Conservation (phyloP, 2,888 invertebrate species). For the Meta bourneti region DNA sequence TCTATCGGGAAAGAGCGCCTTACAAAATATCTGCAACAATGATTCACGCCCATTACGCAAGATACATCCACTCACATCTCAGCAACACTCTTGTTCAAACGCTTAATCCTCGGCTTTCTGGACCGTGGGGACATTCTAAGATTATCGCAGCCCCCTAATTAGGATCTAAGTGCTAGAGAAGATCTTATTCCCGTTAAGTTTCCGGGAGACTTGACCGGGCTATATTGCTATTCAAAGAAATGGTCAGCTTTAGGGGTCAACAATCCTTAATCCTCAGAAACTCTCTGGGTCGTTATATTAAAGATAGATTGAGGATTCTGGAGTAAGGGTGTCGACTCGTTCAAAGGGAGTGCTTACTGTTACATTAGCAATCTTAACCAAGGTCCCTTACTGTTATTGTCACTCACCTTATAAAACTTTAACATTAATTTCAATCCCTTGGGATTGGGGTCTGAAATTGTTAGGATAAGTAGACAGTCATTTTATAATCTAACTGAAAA, state of each 20-base stretch:
- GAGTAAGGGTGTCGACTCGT: too few species aligned
- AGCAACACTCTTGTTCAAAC: not conserved
- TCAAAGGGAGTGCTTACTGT: too few species aligned
- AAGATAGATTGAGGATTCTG: not conserved
- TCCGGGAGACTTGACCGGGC: not conserved
- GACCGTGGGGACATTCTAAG: not conserved
- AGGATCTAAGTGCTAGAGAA: not conserved
- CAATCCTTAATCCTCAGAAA: not conserved
- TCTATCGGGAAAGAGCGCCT: not conserved
- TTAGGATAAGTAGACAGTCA: too few species aligned
- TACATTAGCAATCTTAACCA: too few species aligned
- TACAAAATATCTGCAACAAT: not conserved
- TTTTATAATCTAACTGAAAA: too few species aligned
- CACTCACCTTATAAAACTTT: too few species aligned
- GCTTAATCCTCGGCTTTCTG: not conserved
- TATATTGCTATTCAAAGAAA: not conserved
- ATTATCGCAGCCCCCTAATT: conserved; percentile 25
- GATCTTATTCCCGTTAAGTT: conserved; percentile 17
- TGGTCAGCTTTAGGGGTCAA: not conserved
- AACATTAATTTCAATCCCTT: too few species aligned
- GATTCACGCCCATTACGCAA: not conserved
- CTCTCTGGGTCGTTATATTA: not conserved
- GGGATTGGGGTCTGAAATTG: too few species aligned
- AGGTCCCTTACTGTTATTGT: too few species aligned
- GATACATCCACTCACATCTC: not conserved